phyloP scores from a whole-genome alignment of 2,113 vertebrate species.

The Halcyon senegalensis region DNA sequence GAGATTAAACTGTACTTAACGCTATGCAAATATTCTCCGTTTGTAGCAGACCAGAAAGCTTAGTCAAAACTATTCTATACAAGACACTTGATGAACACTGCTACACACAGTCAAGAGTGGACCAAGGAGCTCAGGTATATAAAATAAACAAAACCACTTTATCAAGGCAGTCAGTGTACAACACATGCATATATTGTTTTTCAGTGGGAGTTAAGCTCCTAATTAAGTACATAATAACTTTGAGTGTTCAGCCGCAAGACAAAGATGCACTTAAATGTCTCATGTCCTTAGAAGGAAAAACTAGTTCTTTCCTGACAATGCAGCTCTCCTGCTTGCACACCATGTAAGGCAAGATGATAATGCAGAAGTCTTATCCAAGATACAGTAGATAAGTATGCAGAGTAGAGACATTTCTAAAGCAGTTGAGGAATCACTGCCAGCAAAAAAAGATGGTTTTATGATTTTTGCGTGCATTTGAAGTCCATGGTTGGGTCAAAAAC shows the following conservation, averaged over 20 bases:
- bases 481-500: neutral
- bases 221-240: neutral
- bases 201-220: neutral
- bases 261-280: neutral
- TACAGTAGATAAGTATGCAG: neutral
- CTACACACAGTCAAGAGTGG: neutral
- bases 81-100: neutral
- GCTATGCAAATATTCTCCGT: neutral
- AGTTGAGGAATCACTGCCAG: neutral
- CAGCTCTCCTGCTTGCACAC: neutral
- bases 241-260: neutral
- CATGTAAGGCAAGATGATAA: slow-evolving; percentile 16
- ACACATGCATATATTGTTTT: neutral
- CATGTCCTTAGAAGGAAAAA: neutral
- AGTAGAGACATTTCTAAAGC: neutral
- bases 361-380: neutral
- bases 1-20: neutral
- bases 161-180: neutral
- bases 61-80: neutral
- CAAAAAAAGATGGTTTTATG: neutral
- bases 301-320: neutral
- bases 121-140: neutral
- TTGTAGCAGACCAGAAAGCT: neutral
- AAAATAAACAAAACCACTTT: neutral
- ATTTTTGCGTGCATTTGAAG: neutral